Evolutionary conservation across 2,113 vertebrate genomes (phyloP).

Genomic region (Pristiophorus japonicus): DNA sequence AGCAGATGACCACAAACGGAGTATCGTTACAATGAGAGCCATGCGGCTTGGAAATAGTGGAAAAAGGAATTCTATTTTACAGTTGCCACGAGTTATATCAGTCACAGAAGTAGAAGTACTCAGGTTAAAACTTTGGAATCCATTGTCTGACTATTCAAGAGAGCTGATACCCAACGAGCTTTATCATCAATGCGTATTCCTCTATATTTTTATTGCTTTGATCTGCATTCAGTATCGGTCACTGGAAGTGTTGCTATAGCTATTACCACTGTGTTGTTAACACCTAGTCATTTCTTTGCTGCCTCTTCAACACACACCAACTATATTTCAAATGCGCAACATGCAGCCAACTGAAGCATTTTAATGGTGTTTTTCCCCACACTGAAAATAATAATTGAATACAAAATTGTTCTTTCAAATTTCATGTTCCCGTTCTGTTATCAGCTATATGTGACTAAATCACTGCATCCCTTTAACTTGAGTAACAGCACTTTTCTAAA

Average conservation of each 20-base stretch:
- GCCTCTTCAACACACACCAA: neutral
- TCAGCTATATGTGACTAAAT: neutral
- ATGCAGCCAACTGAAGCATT: constrained; percentile 17
- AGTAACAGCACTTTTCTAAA: too few species aligned
- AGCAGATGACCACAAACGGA: too few species aligned
- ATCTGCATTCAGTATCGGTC: neutral
- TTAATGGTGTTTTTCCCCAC: neutral
- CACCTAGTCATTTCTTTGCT: neutral
- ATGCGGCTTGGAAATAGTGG: neutral
- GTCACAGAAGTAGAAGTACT: neutral
- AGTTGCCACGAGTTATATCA: neutral
- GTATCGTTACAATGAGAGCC: too few species aligned
- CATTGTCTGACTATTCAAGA: neutral
- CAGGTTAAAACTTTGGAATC: neutral
- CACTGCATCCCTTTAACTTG: neutral
- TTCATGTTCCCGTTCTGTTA: constrained; percentile 16
- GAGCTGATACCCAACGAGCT: neutral
- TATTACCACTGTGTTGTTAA: neutral
- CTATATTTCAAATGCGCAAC: neutral
- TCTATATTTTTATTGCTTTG: neutral
- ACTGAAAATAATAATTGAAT: neutral
- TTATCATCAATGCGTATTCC: neutral
- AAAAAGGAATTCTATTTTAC: neutral
- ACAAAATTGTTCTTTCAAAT: constrained; percentile 11
- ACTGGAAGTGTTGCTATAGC: neutral